Percentiles rank a stretch among this genome's conserved stretches.
Conservation (phyloP, 2,113 vertebrate species). For the Chitala chitala region DNA sequence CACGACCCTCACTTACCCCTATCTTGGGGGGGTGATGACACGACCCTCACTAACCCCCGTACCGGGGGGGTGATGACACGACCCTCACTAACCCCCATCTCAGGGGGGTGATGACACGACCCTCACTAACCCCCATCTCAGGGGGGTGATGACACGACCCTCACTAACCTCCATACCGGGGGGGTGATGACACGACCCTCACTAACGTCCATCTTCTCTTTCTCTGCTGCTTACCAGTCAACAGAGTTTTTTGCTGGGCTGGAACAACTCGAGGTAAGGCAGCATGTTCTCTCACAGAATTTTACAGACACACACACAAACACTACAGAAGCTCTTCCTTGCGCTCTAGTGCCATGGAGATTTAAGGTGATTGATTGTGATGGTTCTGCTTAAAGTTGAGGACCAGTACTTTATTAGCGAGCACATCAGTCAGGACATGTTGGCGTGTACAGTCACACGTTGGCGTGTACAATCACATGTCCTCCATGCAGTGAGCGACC, state of each 20-base stretch:
- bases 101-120: neutral
- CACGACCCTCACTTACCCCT: neutral
- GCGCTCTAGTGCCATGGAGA: neutral
- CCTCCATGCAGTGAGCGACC: too few species aligned
- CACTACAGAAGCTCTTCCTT: neutral
- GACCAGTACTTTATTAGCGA: too few species aligned
- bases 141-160: too few species aligned
- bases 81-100: slow-evolving; percentile 15
- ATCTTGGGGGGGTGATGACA: too few species aligned
- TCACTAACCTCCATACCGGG: neutral
- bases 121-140: neutral
- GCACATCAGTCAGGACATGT: too few species aligned
- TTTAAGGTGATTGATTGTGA: neutral
- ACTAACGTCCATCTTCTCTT: slow-evolving; percentile 35
- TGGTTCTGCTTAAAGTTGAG: too few species aligned
- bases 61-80: neutral
- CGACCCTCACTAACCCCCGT: too few species aligned
- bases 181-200: neutral
- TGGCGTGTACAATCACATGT: too few species aligned
- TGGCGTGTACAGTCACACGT: too few species aligned
- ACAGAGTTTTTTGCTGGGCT: slow-evolving; percentile 87
- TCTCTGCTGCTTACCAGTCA: slow-evolving; percentile 67
- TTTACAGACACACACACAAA: neutral
- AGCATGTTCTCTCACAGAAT: neutral
- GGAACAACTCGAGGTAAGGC: slow-evolving; percentile 88